phyloP scores from a whole-genome alignment of 2,797 vertebrate species.

The Fratercula arctica region DNA sequence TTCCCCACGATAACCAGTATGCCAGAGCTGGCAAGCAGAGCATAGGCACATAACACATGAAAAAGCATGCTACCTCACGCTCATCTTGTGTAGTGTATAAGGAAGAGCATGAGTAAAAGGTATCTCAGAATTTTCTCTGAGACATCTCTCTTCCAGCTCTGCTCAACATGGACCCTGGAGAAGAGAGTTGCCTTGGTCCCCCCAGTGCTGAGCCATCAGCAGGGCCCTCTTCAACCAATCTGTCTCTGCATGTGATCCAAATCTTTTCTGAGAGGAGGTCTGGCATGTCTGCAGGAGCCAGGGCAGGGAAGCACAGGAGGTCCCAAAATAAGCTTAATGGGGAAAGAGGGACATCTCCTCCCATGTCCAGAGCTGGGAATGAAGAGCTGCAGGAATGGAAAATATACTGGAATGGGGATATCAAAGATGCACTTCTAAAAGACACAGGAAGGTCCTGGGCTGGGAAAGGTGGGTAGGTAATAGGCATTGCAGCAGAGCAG shows the following conservation, averaged over 20 bases:
- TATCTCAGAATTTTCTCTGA: neutral
- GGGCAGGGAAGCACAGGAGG: neutral
- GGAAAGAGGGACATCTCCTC: neutral
- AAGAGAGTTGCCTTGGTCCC: neutral
- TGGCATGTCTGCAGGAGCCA: neutral
- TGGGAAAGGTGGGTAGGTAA: neutral
- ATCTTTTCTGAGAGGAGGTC: neutral
- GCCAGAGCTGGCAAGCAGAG: neutral
- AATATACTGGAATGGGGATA: neutral
- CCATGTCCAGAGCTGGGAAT: neutral
- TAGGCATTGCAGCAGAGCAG: neutral
- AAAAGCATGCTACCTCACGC: neutral
- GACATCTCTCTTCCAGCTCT: neutral
- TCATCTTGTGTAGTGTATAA: neutral
- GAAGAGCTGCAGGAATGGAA: neutral
- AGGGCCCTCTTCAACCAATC: neutral
- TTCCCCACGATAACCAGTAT: neutral
- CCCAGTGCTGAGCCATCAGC: neutral
- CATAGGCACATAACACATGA: neutral
- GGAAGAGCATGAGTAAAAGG: neutral
- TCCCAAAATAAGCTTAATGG: neutral
- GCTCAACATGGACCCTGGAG: neutral
- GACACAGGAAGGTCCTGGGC: neutral
- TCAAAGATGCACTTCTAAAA: neutral
- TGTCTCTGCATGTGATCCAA: neutral